A percentile compares a stretch with the other conserved stretches of the same genome.
phyloP scores from a whole-genome alignment of 2,888 invertebrate genomes.

The Heliconius ethilla region DNA sequence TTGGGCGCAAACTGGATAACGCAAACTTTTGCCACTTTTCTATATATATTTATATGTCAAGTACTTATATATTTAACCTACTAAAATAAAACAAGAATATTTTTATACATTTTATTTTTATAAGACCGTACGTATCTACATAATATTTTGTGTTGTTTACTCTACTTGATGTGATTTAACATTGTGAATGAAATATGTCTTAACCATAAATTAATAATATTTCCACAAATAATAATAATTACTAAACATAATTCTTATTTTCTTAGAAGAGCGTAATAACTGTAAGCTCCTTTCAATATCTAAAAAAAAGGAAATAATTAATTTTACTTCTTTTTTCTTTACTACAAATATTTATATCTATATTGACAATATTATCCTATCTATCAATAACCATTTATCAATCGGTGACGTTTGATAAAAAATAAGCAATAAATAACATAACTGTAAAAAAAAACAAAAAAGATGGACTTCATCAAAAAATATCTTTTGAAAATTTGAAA shows the following conservation, averaged over 20 bases:
- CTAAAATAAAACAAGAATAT: not conserved
- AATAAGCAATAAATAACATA: too few species aligned
- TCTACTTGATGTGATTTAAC: slow-evolving; percentile 1
- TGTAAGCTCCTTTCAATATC: slow-evolving; percentile 76
- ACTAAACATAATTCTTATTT: not conserved
- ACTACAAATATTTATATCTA: too few species aligned
- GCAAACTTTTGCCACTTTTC: not conserved
- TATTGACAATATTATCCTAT: too few species aligned
- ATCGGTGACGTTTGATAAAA: too few species aligned
- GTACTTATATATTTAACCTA: not conserved
- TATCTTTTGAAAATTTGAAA: too few species aligned
- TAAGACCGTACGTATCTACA: not conserved
- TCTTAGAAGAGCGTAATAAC: slow-evolving; percentile 67
- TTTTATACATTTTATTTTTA: not conserved
- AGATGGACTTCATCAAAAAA: too few species aligned
- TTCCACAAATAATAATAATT: not conserved
- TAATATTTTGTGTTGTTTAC: not conserved
- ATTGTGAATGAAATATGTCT: too few species aligned
- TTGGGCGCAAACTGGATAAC: not conserved
- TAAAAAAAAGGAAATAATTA: slow-evolving; percentile 54
- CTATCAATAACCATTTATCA: too few species aligned
- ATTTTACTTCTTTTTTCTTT: too few species aligned
- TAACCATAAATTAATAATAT: too few species aligned
- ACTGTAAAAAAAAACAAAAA: too few species aligned
- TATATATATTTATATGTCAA: not conserved